Conservation (phyloP, 2,797 vertebrate genomes). For the Moxostoma hubbsi region DNA sequence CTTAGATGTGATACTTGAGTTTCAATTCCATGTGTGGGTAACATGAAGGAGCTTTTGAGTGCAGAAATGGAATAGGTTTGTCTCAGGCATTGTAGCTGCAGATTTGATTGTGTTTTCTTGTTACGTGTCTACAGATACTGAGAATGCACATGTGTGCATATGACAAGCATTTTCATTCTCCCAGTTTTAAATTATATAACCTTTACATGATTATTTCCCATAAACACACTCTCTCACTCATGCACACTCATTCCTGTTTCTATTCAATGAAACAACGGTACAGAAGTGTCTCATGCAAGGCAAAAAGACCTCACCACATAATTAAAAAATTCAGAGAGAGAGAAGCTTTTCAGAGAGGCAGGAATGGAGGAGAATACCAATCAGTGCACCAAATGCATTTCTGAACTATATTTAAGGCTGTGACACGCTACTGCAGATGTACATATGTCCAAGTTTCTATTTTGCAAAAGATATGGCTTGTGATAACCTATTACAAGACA, state of each 20-base stretch:
- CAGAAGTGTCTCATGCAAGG: conserved; percentile 38
- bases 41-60: neutral
- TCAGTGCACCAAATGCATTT: conserved; percentile 98
- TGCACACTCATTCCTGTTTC: conserved; percentile 54
- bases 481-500: conserved; percentile 97
- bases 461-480: conserved; percentile 95
- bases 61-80: neutral
- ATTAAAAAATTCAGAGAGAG: conserved; percentile 79
- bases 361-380: conserved; percentile 89
- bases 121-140: conserved; percentile 41
- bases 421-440: conserved; percentile 98
- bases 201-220: conserved; percentile 31
- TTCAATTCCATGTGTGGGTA: neutral
- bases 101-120: conserved; percentile 50
- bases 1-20: neutral
- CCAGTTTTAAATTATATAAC: conserved; percentile 47
- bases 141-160: conserved; percentile 21
- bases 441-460: conserved; percentile 98
- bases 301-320: conserved; percentile 77
- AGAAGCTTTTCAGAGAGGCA: conserved; percentile 75
- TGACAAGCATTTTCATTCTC: conserved; percentile 35
- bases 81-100: conserved; percentile 23
- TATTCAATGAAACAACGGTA: conserved; percentile 70
- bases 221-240: conserved; percentile 38
- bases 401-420: conserved; percentile 96